These are phyloP conservation scores for Plectrocnemia conspersa DNA, from an alignment of 1,140 invertebrate species.

Conservation along the genomic window DNA sequence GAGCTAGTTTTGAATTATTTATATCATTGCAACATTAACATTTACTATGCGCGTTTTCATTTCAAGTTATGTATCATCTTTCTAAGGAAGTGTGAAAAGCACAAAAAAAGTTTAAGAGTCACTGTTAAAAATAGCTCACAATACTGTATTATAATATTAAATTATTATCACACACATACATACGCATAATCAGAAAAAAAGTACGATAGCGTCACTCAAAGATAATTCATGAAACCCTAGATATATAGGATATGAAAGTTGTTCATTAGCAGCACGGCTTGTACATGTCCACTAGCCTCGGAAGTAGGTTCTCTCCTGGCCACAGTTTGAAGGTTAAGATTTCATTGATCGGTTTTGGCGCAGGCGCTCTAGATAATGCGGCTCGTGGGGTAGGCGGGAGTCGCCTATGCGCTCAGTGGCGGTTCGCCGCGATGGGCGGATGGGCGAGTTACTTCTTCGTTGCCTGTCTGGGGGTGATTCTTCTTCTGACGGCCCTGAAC, in stretches of 20 bases:
- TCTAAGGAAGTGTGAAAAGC: too few relatives aligned
- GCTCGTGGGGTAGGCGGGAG: background rate
- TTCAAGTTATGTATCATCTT: too few relatives aligned
- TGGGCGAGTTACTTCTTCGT: background rate
- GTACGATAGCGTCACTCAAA: too few relatives aligned
- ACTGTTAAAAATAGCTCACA: too few relatives aligned
- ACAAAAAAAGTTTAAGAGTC: too few relatives aligned
- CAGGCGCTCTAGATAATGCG: background rate
- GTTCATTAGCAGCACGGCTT: background rate
- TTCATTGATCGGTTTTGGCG: background rate
- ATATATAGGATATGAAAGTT: background rate
- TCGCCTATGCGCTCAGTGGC: background rate
- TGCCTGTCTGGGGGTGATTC: background rate
- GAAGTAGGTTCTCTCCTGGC: background rate
- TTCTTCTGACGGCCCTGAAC: constrained; percentile 1
- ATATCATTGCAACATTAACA: too few relatives aligned
- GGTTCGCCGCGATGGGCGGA: background rate
- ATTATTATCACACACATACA: too few relatives aligned
- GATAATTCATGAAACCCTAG: background rate
- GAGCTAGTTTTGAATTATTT: too few relatives aligned
- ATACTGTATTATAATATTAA: too few relatives aligned
- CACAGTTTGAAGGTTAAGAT: background rate
- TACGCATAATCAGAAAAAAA: too few relatives aligned
- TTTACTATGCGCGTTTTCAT: too few relatives aligned
- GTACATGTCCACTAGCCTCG: background rate